Conservation (phyloP, 2,113 vertebrate genomes). For the Carlito syrichta region DNA sequence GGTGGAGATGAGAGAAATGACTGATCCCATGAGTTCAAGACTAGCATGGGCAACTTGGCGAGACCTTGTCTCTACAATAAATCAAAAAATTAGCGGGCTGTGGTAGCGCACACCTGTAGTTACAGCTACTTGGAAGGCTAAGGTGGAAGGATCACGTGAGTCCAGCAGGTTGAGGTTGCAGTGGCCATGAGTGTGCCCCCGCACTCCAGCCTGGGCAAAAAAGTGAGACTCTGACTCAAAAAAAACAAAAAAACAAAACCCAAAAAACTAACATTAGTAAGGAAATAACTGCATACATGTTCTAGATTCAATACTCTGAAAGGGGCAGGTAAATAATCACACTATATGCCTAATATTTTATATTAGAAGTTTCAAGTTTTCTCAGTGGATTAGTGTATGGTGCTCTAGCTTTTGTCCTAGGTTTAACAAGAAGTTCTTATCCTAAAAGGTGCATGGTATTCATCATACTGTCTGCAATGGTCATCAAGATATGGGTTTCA, state of each 20-base stretch:
- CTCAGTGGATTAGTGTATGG: not conserved
- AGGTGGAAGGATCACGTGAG: not conserved
- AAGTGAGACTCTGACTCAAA: not conserved
- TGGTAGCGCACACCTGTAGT: not conserved
- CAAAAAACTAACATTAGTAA: not conserved
- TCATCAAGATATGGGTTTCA: conserved; percentile 90
- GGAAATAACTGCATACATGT: not conserved
- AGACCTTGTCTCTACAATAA: too few relatives aligned
- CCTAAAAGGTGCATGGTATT: conserved; percentile 92
- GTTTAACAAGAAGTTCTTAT: conserved; percentile 77
- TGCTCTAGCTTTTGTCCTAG: not conserved
- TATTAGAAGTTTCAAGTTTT: not conserved
- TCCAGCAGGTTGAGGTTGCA: not conserved
- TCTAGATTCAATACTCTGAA: not conserved
- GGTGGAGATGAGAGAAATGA: too few relatives aligned
- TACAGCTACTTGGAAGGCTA: not conserved
- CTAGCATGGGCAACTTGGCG: too few relatives aligned
- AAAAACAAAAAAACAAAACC: not conserved
- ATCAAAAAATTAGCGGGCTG: not conserved
- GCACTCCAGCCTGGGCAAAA: not conserved
- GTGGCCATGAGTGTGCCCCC: too few relatives aligned
- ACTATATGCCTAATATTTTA: not conserved
- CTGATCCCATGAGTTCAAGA: too few relatives aligned
- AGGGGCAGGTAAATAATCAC: not conserved
- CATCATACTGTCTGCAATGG: conserved; percentile 91